Evolutionary conservation across 35 echinoderm and acorn worm genomes (phyloP).

Genomic region (Stichopus chloronotus): DNA sequence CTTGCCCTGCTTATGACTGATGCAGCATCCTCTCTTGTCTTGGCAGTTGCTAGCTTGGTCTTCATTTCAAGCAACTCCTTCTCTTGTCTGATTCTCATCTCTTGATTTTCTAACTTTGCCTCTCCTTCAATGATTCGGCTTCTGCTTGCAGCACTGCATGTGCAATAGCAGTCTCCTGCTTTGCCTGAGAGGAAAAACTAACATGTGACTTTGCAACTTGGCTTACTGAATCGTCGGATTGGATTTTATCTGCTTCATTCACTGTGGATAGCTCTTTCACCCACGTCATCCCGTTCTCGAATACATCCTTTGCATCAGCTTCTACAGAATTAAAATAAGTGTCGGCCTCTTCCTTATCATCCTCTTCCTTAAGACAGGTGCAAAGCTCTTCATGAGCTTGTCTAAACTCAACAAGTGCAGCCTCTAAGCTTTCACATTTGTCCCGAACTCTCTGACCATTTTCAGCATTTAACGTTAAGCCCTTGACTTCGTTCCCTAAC

Average conservation of each 20-base stretch:
- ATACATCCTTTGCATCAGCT: not conserved
- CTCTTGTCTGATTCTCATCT: slow-evolving; percentile 38
- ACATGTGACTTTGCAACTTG: no score
- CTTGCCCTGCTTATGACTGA: slow-evolving; percentile 17
- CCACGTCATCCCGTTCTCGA: not conserved
- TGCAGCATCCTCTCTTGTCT: slow-evolving; percentile 1
- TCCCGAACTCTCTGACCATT: not conserved
- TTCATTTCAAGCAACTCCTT: not conserved
- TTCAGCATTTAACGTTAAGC: not conserved
- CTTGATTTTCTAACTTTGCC: slow-evolving; percentile 34
- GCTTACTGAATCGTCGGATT: not conserved
- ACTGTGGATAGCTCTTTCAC: not conserved
- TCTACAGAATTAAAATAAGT: not conserved
- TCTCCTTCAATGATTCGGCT: not conserved
- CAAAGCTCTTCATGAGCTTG: not conserved
- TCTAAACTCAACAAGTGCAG: not conserved
- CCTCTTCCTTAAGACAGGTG: not conserved
- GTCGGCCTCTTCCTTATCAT: slow-evolving; percentile 9
- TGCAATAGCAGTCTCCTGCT: not conserved
- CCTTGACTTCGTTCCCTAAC: not conserved
- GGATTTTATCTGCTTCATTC: not conserved
- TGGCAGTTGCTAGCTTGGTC: slow-evolving; percentile 29
- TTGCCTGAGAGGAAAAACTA: not conserved
- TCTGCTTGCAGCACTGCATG: slow-evolving; percentile 55
- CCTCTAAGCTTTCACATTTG: not conserved